A percentile compares a stretch with the other conserved stretches of the same genome.
phyloP scores from a whole-genome alignment of 2,797 vertebrate species.

The Apogon hyalosoma region DNA sequence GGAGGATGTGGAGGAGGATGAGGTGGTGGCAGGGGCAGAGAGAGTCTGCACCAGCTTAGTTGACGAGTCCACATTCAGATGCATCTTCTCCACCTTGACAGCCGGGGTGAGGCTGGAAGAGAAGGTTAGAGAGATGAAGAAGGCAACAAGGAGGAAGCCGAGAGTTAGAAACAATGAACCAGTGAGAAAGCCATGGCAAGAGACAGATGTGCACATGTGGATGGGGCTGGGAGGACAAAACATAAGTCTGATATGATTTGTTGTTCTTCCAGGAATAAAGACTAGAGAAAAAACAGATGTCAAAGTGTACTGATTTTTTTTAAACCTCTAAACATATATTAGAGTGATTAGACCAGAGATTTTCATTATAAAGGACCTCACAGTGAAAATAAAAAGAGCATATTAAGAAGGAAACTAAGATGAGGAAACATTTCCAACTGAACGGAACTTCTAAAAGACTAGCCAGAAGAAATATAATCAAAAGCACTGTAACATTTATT shows the following conservation, averaged over 20 bases:
- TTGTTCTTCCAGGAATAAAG: slow-evolving; percentile 20
- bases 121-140: slow-evolving; percentile 73
- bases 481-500: too few relatives aligned
- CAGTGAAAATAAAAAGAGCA: not conserved
- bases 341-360: not conserved
- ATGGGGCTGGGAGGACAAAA: slow-evolving; percentile 67
- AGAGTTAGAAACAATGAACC: slow-evolving; percentile 69
- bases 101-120: slow-evolving; percentile 91
- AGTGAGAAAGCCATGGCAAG: slow-evolving; percentile 60
- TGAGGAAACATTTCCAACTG: not conserved
- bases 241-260: slow-evolving; percentile 47
- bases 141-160: slow-evolving; percentile 67
- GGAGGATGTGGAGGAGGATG: slow-evolving; percentile 78
- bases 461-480: too few relatives aligned
- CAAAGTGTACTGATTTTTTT: not conserved
- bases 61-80: slow-evolving; percentile 91
- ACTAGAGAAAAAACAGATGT: not conserved
- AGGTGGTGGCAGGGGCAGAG: slow-evolving; percentile 85
- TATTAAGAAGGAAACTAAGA: too few relatives aligned
- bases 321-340: too few relatives aligned
- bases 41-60: slow-evolving; percentile 89
- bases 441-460: too few relatives aligned
- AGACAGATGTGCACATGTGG: slow-evolving; percentile 65
- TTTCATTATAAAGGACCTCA: not conserved
- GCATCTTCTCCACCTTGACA: slow-evolving; percentile 97